Conservation (phyloP, 1,140 invertebrate species). For the Solenopsis fugax region DNA sequence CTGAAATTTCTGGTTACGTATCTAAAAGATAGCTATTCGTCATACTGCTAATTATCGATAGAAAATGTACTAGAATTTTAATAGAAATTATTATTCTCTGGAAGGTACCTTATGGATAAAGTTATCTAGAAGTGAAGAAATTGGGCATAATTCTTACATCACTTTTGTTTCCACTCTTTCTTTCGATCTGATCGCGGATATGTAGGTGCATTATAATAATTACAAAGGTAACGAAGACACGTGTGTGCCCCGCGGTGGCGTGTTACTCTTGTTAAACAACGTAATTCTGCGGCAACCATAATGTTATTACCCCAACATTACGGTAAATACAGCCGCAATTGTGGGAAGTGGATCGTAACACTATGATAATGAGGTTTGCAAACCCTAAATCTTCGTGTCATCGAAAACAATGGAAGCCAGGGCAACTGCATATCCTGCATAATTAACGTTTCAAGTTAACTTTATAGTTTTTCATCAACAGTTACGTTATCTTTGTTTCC, state of each 20-base stretch:
- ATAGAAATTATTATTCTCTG: no score
- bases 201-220: conserved; percentile 22
- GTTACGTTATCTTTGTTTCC: conserved; percentile 46
- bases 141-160: neutral
- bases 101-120: no score
- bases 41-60: no score
- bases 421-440: conserved; percentile 41
- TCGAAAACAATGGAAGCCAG: conserved; percentile 55
- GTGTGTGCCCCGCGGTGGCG: conserved; percentile 11
- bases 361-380: conserved; percentile 64
- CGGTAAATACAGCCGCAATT: conserved; percentile 53
- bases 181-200: neutral
- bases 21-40: no score
- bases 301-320: conserved; percentile 52
- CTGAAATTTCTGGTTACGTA: no score
- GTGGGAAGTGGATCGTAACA: conserved; percentile 54
- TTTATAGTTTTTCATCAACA: conserved; percentile 41
- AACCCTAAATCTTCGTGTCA: conserved; percentile 62
- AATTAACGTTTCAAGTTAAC: conserved; percentile 60
- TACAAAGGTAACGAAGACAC: neutral
- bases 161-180: conserved; percentile 7
- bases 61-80: no score
- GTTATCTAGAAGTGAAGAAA: no score
- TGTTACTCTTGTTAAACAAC: conserved; percentile 49
- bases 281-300: conserved; percentile 39